Evolutionary conservation across 2,113 vertebrate species (phyloP).

Genomic region (Bubo bubo): DNA sequence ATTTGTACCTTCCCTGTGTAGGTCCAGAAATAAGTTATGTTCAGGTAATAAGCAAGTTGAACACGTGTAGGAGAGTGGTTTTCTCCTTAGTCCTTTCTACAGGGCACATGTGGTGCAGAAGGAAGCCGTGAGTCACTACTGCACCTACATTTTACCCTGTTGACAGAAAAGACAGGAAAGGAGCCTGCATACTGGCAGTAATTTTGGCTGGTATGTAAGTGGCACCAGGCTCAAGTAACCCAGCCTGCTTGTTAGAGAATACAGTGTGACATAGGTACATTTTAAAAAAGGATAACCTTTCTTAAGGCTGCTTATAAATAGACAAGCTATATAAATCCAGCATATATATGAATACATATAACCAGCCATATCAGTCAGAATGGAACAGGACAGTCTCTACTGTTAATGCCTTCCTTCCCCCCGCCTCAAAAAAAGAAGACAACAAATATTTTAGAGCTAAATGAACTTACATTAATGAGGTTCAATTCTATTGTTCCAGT

Average conservation of each 20-base stretch:
- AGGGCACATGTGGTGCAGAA: neutral
- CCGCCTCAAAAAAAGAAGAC: neutral
- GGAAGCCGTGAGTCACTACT: neutral
- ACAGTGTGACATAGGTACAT: neutral
- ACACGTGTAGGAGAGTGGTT: neutral
- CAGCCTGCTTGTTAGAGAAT: neutral
- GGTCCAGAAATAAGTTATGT: neutral
- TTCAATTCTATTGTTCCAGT: conserved; percentile 74
- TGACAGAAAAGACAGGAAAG: neutral
- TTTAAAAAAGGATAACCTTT: neutral
- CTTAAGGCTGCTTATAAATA: neutral
- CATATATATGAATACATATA: neutral
- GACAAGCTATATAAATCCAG: neutral
- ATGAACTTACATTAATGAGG: conserved; percentile 73
- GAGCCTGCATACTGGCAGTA: neutral
- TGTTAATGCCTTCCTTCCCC: neutral
- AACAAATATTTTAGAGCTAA: neutral
- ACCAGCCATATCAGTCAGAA: neutral
- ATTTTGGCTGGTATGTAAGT: too few species aligned
- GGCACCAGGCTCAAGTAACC: neutral
- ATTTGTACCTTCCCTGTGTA: neutral
- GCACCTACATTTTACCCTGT: neutral
- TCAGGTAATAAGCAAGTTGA: neutral
- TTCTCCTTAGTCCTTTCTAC: neutral
- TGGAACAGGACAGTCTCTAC: neutral